These are phyloP conservation scores for Hirtodrosophila trivittata DNA, from an alignment of 2,888 invertebrate species.

Conservation along the genomic window DNA sequence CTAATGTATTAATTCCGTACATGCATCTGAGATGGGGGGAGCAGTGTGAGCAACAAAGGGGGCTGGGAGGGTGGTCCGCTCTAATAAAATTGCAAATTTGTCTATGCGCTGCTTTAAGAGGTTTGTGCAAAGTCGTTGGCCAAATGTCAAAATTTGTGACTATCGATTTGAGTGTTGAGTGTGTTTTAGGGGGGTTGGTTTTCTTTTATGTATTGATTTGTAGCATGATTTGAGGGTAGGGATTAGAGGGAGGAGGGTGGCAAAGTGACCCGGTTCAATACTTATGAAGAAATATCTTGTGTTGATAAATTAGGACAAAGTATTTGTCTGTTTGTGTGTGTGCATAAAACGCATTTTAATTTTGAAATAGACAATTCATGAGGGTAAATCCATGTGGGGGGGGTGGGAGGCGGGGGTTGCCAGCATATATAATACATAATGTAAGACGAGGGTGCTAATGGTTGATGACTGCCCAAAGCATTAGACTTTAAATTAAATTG, in stretches of 20 bases:
- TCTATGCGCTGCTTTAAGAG: conserved; percentile 48
- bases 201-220: conserved; percentile 49
- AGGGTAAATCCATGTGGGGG: conserved; percentile 28
- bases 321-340: conserved; percentile 44
- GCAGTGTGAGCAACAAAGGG: neutral
- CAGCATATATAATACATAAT: neutral
- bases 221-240: conserved; percentile 7
- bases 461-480: conserved; percentile 35
- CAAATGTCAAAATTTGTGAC: conserved; percentile 77
- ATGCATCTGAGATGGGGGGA: conserved; percentile 23
- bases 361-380: conserved; percentile 23
- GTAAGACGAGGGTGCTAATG: conserved; percentile 55
- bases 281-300: conserved; percentile 61
- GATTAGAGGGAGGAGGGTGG: neutral
- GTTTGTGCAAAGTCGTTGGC: conserved; percentile 59
- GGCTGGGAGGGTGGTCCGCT: conserved; percentile 13
- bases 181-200: conserved; percentile 26
- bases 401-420: conserved; percentile 12
- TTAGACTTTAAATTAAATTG: conserved; percentile 63
- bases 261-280: conserved; percentile 38
- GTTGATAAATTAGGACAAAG: conserved; percentile 41
- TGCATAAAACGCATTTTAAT: conserved; percentile 73
- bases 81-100: conserved; percentile 77
- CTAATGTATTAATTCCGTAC: conserved; percentile 74
- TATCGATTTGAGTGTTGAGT: conserved; percentile 65